Base-by-base conservation (phyloP, 2,113 vertebrate species). In the Ia io region DNA sequence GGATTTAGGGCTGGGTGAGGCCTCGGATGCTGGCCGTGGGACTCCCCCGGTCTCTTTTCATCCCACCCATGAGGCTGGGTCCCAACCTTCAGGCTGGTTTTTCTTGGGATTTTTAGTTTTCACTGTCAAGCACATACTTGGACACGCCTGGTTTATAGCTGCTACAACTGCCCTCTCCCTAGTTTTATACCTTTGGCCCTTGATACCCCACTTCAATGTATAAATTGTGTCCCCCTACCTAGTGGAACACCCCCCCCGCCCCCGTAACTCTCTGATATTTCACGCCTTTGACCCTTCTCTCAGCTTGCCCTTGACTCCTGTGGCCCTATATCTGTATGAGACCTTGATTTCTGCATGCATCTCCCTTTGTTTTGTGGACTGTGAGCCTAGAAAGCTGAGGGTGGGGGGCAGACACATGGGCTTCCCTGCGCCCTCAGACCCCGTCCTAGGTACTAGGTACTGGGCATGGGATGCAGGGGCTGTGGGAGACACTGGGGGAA, bases 361-460 rank as follows among this genome's bases (percentile, higher is more conserved):
- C 44, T 92, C 22, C 30, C 4, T 16, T 40, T 6, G 0, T 42
- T n/a, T 71, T 53, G 71, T 69, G 79, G 92, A 90, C 92, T 94
- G 92, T 94, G 90, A 96, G 92, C 40, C 65, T 51, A 79, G 95
- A 88, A 65, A 71, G 69, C 89, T 13, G 2, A 3, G 42, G 73
- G 6, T 30, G n/a, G 30, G 2, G 28, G 42, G 49, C 49, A 47
- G 65, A 69, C 49, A 40, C 20, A 4, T 9, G 71, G 47, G 28
- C 59, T 51, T 74, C 28, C 23, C 51, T 79, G 53, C 1, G 11
- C 17, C 51, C 42, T 37, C 47, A 37, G 16, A 2, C 28, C 51
- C 12, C 17, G 16, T 35, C 18, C 84, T 77, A 23, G 80, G 28
- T 42, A 2, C 84, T 77, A 23, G 80, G 28, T 42, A 2, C 56